These are phyloP conservation scores for Aphelenchoides besseyi DNA, from an alignment of 1,140 invertebrate species.

Conservation along the genomic window DNA sequence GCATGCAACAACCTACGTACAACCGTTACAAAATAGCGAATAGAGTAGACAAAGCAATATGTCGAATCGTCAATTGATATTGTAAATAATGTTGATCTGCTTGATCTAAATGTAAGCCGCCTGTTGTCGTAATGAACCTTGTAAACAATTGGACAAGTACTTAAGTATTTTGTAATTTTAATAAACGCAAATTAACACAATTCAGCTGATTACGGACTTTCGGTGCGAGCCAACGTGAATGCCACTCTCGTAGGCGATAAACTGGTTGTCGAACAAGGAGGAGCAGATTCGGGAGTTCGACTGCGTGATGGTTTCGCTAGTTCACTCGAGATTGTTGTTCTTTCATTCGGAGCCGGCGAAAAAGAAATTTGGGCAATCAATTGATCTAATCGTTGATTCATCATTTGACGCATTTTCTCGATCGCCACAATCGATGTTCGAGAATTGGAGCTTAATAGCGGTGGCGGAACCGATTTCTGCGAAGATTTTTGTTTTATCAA, in stretches of 20 bases:
- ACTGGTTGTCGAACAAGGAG: slow-evolving; percentile 1
- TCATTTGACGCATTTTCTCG: slow-evolving; percentile 26
- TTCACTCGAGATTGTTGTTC: neutral
- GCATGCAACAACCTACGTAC: too few species aligned
- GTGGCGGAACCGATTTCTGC: slow-evolving; percentile 38
- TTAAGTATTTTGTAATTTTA: too few species aligned
- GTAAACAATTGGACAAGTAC: too few species aligned
- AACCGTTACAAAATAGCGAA: too few species aligned
- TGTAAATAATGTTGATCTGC: too few species aligned
- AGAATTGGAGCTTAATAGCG: slow-evolving; percentile 2
- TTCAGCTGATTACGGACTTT: too few species aligned
- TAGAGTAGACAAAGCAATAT: too few species aligned
- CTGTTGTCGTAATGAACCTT: too few species aligned
- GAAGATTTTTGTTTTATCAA: slow-evolving; percentile 8
- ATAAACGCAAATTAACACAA: too few species aligned
- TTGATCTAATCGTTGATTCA: slow-evolving; percentile 43
- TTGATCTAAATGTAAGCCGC: too few species aligned
- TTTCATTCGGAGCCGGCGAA: neutral
- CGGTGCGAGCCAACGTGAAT: slow-evolving; percentile 10
- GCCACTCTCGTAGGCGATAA: neutral
- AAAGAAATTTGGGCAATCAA: slow-evolving; percentile 43
- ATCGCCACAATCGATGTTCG: slow-evolving; percentile 37
- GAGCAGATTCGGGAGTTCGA: slow-evolving; percentile 1
- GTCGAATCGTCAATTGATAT: too few species aligned
- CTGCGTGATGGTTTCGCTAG: neutral